A percentile compares a stretch with the other conserved stretches of the same genome.
Evolutionary conservation across 2,888 invertebrate species (phyloP).

Genomic region (Protonemura montana): DNA sequence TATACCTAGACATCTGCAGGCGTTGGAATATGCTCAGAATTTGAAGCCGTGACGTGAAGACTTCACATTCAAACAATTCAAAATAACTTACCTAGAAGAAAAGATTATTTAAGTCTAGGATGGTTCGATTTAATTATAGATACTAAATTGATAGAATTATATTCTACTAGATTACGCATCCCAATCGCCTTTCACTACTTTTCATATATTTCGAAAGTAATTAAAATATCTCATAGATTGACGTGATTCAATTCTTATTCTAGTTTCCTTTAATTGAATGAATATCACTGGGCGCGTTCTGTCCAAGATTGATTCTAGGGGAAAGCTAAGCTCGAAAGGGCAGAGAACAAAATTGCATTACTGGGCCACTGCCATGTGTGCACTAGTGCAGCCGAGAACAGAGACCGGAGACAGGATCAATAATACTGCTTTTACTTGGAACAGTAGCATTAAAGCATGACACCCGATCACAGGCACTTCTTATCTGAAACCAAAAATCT

Average conservation of each 20-base stretch:
- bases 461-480: neutral
- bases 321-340: neutral
- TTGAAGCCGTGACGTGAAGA: neutral
- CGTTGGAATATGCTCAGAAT: neutral
- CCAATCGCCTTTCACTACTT: no score
- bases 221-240: neutral
- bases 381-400: neutral
- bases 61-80: no score
- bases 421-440: neutral
- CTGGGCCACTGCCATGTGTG: neutral
- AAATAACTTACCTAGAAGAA: no score
- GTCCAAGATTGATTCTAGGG: neutral
- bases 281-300: neutral
- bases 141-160: no score
- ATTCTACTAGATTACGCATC: no score
- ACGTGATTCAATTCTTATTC: neutral
- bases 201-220: neutral
- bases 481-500: neutral
- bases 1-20: neutral
- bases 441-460: neutral
- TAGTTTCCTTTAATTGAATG: neutral
- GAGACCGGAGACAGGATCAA: neutral
- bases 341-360: neutral
- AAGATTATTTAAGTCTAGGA: no score
- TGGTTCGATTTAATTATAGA: no score